phyloP scores from a whole-genome alignment of 1,140 invertebrate species.

The Zaprionus ghesquierei region DNA sequence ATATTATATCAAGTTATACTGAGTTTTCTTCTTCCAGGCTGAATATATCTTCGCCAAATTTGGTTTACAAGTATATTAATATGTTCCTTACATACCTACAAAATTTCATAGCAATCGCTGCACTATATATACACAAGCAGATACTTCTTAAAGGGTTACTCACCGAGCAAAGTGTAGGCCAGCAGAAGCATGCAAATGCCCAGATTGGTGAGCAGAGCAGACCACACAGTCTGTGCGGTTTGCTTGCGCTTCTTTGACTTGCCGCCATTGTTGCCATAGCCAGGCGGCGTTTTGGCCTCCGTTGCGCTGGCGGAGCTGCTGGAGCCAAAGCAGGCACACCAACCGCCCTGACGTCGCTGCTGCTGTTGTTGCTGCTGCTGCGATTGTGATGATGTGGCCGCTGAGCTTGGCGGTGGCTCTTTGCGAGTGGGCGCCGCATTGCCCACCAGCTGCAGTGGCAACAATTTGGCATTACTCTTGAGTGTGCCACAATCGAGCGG shows the following conservation, averaged over 20 bases:
- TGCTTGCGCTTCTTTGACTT: slow-evolving; percentile 73
- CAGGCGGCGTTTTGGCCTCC: slow-evolving; percentile 57
- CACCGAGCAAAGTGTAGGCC: slow-evolving; percentile 92
- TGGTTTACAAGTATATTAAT: background rate
- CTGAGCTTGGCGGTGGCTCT: slow-evolving; percentile 39
- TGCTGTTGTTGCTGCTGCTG: slow-evolving; percentile 42
- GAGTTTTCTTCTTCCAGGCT: background rate
- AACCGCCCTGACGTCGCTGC: slow-evolving; percentile 56
- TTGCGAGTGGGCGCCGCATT: slow-evolving; percentile 36
- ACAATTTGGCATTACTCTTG: slow-evolving; percentile 65
- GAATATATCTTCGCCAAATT: background rate
- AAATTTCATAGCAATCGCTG: background rate
- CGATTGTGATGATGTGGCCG: slow-evolving; percentile 30
- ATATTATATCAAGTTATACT: no score
- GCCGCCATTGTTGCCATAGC: slow-evolving; percentile 70
- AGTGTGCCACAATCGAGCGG: slow-evolving; percentile 58
- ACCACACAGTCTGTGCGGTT: slow-evolving; percentile 75
- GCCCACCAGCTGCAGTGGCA: slow-evolving; percentile 59
- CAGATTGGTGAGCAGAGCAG: slow-evolving; percentile 92
- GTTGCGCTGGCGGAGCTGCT: background rate
- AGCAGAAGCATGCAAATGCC: slow-evolving; percentile 94
- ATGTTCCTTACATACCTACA: background rate
- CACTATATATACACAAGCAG: background rate
- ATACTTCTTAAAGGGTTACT: slow-evolving; percentile 18
- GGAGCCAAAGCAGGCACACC: slow-evolving; percentile 69